Conservation (phyloP, 2,113 vertebrate genomes). For the Rattus rattus region DNA sequence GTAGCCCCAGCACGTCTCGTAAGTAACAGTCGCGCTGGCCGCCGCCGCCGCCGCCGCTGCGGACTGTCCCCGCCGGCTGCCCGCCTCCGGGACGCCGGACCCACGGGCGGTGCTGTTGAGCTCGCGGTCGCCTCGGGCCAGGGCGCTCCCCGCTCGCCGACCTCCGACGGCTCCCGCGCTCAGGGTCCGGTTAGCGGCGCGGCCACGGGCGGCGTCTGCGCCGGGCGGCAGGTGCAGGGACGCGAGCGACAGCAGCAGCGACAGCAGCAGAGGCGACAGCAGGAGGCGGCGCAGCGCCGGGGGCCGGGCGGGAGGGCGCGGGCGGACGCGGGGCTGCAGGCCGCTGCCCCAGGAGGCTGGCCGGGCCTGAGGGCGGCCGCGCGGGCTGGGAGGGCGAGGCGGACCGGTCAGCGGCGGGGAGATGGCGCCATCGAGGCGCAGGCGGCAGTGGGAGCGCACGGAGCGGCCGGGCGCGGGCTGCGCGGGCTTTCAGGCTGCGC, state of each 20-base stretch:
- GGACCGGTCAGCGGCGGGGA: constrained; percentile 47
- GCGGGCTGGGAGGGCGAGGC: constrained; percentile 30
- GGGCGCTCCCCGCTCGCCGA: constrained; percentile 67
- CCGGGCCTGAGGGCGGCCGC: not conserved
- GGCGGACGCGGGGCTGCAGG: constrained; percentile 19
- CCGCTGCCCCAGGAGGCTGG: constrained; percentile 43
- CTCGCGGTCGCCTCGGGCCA: constrained; percentile 79
- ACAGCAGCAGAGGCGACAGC: constrained; percentile 77
- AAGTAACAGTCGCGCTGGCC: constrained; percentile 85
- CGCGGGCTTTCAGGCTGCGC: constrained; percentile 55
- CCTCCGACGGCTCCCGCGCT: constrained; percentile 78
- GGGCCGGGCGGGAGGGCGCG: constrained; percentile 69
- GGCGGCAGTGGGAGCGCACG: constrained; percentile 52
- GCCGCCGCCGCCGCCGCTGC: constrained; percentile 83
- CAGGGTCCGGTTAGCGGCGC: constrained; percentile 84
- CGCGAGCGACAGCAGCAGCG: constrained; percentile 78
- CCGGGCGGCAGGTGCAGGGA: constrained; percentile 80
- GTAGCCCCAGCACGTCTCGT: constrained; percentile 97
- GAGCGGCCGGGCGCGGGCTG: constrained; percentile 59
- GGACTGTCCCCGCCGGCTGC: constrained; percentile 66
- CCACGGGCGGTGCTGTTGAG: constrained; percentile 74
- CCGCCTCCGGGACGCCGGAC: constrained; percentile 68
- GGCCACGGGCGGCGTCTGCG: constrained; percentile 78
- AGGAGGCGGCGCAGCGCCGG: constrained; percentile 84
- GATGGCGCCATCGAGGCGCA: constrained; percentile 76